Evolutionary conservation across 1,140 invertebrate species (phyloP), one percentile per base, ranked within the genome.

Genomic region (Danaus plexippus): DNA sequence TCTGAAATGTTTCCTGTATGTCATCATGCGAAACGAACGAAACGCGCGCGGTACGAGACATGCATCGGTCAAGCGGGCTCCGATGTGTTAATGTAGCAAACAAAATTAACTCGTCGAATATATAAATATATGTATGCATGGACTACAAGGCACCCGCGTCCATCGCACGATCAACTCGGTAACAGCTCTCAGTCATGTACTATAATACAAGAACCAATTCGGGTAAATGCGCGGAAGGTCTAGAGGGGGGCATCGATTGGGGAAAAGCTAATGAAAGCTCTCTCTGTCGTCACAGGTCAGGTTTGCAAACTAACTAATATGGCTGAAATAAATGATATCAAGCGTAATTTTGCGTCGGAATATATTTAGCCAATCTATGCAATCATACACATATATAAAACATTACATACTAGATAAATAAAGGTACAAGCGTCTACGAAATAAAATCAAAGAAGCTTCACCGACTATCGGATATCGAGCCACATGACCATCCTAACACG

Each of bases 1-100:
- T 88, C 87, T 88, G 87, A 88, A 88, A 87, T 80, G 67, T 78
- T 74, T 79, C 68, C 73, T 72, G 67, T 64, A 77, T 71, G 73
- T 77, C 69, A 71, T 47, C 72, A 74, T 73, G 75, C 75, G 69
- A 64, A 48, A 59, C 61, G 46, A 54, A 64, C 63, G 58, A 54
- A 56, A 63, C 61, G 54, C 15, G 54, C 45, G 47, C 32, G 57
- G 43, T 44, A 51, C 43, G 52, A 22, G 15, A 46, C 56, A 47
- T 41, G 48, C 51, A 9, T 54, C 47, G 52, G 51, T 32, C 18
- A 56, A n/a, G 40, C 62, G 54, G 48, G 57, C 54, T 58, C 54
- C 61, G 56, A 64, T 64, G 62, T 52, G 56, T 42, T 47, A 43
- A 60, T 40, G 49, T 64, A 57, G 75, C 77, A 78, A 81, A 78